Percentiles rank a stretch among this genome's conserved stretches.
phyloP scores from a whole-genome alignment of 1,140 invertebrate genomes.

The Nautilus pompilius region DNA sequence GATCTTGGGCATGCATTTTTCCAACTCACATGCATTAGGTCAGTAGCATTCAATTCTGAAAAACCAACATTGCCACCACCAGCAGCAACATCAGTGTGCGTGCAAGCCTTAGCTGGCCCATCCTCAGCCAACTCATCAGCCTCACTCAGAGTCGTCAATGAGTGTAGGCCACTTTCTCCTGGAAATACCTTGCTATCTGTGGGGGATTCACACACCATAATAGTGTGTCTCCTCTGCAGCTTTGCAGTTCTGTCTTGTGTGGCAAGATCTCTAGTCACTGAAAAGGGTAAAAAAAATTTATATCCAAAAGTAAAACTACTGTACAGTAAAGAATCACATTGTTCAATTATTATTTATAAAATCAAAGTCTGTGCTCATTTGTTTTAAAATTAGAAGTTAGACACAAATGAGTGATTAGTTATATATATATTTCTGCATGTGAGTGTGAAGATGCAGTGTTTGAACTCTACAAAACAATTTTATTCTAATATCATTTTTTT shows the following conservation, averaged over 20 bases:
- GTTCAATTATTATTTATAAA: too few species aligned
- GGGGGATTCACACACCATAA: slow-evolving; percentile 52
- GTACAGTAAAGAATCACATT: too few species aligned
- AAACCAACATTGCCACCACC: too few species aligned
- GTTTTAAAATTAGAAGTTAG: too few species aligned
- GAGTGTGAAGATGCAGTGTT: too few species aligned
- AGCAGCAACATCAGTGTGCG: too few species aligned
- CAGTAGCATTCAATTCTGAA: slow-evolving; percentile 33
- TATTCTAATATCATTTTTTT: too few species aligned
- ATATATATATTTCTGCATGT: too few species aligned
- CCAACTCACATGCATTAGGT: slow-evolving; percentile 45
- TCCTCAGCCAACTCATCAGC: slow-evolving; percentile 18
- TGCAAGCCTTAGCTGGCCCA: slow-evolving; percentile 1
- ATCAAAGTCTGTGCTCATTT: too few species aligned
- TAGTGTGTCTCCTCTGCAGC: slow-evolving; percentile 50
- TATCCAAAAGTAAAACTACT: too few species aligned
- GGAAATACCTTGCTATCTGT: slow-evolving; percentile 18
- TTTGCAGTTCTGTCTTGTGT: slow-evolving; percentile 13
- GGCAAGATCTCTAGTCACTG: slow-evolving; percentile 23
- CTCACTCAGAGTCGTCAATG: not conserved
- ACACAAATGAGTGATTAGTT: too few species aligned
- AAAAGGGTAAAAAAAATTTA: slow-evolving; percentile 6
- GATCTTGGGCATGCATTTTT: slow-evolving; percentile 22
- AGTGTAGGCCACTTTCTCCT: slow-evolving; percentile 11
- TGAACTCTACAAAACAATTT: too few species aligned